Evolutionary conservation across 2,888 invertebrate genomes (phyloP).

Genomic region (Ellobium chinense): DNA sequence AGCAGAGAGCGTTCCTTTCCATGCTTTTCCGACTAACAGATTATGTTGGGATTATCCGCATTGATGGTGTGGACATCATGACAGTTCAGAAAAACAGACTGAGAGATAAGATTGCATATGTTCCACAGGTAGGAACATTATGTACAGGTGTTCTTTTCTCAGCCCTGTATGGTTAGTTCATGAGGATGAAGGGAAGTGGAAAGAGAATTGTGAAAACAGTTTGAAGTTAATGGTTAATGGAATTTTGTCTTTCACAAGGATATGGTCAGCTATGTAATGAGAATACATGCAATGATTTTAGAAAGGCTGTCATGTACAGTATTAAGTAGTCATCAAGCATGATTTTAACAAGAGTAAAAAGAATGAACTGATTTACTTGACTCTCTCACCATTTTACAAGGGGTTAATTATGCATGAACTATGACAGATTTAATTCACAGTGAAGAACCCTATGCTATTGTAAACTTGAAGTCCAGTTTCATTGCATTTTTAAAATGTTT

Average conservation of each 20-base stretch:
- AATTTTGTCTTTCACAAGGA: too few species aligned
- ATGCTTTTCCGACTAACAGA: constrained; percentile 58
- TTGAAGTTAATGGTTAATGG: too few species aligned
- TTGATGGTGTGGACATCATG: constrained; percentile 64
- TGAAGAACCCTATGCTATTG: not conserved
- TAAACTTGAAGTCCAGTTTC: not conserved
- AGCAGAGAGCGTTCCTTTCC: constrained; percentile 58
- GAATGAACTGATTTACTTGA: not conserved
- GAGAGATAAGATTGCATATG: constrained; percentile 58
- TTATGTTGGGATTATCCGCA: constrained; percentile 56
- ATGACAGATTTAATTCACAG: not conserved
- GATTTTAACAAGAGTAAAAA: too few species aligned
- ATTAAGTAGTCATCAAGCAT: too few species aligned
- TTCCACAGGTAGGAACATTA: constrained; percentile 62
- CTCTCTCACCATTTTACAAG: not conserved
- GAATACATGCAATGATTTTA: too few species aligned
- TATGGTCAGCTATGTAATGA: too few species aligned
- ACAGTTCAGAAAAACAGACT: constrained; percentile 55
- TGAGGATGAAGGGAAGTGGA: too few species aligned
- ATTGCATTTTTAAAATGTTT: not conserved
- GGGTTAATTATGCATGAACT: too few species aligned
- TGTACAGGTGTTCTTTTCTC: too few species aligned
- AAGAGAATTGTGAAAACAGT: too few species aligned
- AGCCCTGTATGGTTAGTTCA: too few species aligned
- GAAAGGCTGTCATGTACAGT: too few species aligned